These are phyloP conservation scores for Falco naumanni DNA, from an alignment of 2,797 vertebrate species.

Conservation along the genomic window DNA sequence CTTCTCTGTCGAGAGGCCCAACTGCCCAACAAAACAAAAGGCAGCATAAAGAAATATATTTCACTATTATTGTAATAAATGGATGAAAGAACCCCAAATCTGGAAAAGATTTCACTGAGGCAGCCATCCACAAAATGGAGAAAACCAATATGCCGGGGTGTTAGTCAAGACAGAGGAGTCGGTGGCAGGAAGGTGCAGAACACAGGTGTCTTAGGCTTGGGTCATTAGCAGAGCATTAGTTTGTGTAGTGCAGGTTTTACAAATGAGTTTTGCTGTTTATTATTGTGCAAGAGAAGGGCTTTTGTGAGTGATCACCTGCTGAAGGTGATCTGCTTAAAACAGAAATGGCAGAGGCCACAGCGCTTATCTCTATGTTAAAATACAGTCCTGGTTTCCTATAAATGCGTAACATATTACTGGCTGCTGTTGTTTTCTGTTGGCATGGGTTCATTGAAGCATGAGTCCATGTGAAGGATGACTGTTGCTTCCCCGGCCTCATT, in stretches of 20 bases:
- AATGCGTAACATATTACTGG: neutral
- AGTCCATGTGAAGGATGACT: neutral
- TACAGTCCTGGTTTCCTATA: neutral
- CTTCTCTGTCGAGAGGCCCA: neutral
- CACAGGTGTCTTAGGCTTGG: neutral
- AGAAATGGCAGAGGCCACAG: neutral
- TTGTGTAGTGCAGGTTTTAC: neutral
- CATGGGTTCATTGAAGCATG: neutral
- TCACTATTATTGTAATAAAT: neutral
- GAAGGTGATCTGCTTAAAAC: neutral
- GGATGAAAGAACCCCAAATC: neutral
- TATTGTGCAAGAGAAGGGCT: neutral
- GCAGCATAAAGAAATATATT: neutral
- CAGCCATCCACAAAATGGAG: neutral
- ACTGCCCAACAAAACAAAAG: neutral
- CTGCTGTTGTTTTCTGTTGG: neutral
- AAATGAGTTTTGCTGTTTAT: neutral
- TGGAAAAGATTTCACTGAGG: neutral
- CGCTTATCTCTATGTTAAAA: neutral
- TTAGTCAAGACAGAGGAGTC: neutral
- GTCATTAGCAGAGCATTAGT: neutral
- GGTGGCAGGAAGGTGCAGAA: neutral
- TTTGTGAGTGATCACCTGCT: neutral
- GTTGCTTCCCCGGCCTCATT: neutral
- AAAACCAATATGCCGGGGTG: neutral